Base-by-base conservation (phyloP, 2,113 vertebrate species). In the Pterocles orientalis region DNA sequence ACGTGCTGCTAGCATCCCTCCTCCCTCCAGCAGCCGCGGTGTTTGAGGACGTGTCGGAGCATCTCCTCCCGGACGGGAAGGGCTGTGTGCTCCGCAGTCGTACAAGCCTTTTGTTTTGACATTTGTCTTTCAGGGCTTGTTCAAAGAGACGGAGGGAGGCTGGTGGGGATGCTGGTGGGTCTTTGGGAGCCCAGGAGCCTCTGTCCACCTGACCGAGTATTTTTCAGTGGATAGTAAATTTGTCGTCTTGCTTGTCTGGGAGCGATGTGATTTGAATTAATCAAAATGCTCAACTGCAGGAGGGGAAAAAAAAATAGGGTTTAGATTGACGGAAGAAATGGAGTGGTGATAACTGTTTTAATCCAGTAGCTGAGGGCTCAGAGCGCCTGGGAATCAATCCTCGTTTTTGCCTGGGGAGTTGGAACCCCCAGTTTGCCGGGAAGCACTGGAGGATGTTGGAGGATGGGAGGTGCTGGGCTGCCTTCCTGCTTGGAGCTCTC, bases 251-350 rank as follows among this genome's bases (percentile, higher is more conserved):
- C 82, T 90, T 80, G 82, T 88, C 88, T 94, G 92, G 75, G 47
- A 85, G 47, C 1, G 92, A 90, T 86, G 96, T 96, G 96, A 94
- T 97, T 95, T 93, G 96, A 97, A 97, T 97, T 96, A 96, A 97
- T 96, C 88, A 93, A 93, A 93, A 79, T 18, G 75, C 75, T 80
- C 75, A 90, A 31, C 90, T 77, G 90, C 54, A 76, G 71, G 62
- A 69, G 58, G n/a, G 33, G 8, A 8, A 43, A 48, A 24, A 68
- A 21, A 20, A 47, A 1, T 1, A 13, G 1, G 31, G 41, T 58
- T 34, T 82, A 60, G 89, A 94, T 79, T 92, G 95, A 94, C 0
- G 1, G 93, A 82, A 64, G 95, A 91, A 95, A 90, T 81, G 91
- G 69, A 95, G 86, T 92, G 91, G 80, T 79, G 94, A 94, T 94